These are phyloP conservation scores for Caenorhabditis drosophilae DNA, from an alignment of 2,888 invertebrate genomes.

Conservation along the genomic window DNA sequence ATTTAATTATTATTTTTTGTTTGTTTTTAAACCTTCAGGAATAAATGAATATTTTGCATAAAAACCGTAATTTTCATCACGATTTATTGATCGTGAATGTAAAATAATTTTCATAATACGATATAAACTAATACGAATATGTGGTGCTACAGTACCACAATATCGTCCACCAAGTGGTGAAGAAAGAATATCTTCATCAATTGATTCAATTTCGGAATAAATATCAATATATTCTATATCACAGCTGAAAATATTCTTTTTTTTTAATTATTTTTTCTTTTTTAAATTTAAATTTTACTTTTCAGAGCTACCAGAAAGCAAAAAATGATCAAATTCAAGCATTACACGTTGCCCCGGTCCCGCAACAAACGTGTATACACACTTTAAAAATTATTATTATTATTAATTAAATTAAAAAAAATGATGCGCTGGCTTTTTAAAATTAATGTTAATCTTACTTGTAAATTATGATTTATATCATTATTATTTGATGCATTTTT, in stretches of 20 bases:
- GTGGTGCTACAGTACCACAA: constrained; percentile 72
- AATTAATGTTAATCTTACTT: constrained; percentile 22
- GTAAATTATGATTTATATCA: constrained; percentile 36
- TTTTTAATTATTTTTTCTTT: background rate
- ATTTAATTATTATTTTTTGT: background rate
- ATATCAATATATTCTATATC: constrained; percentile 72
- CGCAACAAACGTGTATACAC: constrained; percentile 72
- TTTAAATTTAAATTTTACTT: constrained; percentile 62
- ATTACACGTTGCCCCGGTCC: constrained; percentile 70
- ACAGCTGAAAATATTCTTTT: constrained; percentile 68
- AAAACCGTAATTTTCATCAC: constrained; percentile 65
- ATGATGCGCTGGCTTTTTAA: background rate
- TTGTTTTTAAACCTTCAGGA: constrained; percentile 68
- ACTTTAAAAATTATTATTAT: constrained; percentile 53
- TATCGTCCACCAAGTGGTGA: constrained; percentile 71
- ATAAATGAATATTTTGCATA: constrained; percentile 71
- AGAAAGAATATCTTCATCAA: constrained; percentile 68
- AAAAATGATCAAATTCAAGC: constrained; percentile 71
- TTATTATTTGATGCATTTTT: constrained; percentile 1
- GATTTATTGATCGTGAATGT: constrained; percentile 69
- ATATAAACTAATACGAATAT: constrained; percentile 68
- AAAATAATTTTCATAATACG: constrained; percentile 71
- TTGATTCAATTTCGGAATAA: constrained; percentile 70
- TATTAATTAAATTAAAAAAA: background rate
- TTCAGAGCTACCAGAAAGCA: constrained; percentile 71